These are phyloP conservation scores for Falcaria lacertinaria DNA, from an alignment of 2,888 invertebrate species.

Conservation along the genomic window DNA sequence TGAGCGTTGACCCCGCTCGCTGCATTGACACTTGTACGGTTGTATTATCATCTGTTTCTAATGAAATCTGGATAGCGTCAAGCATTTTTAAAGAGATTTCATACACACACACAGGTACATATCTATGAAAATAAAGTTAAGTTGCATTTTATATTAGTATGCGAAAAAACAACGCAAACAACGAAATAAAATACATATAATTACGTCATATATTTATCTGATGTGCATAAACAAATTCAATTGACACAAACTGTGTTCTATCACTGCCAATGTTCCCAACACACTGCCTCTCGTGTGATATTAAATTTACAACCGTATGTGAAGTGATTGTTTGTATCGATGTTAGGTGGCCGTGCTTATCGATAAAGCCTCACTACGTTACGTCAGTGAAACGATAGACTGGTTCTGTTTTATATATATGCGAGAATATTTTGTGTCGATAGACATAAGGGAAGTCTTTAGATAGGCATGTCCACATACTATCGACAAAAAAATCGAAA, in stretches of 20 bases:
- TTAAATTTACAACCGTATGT: not conserved
- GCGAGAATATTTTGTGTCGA: conserved; percentile 19
- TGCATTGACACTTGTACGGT: conserved; percentile 5
- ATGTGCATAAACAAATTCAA: not conserved
- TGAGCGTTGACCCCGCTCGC: conserved; percentile 23
- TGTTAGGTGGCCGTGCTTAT: conserved; percentile 6
- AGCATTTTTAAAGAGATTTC: too few relatives aligned
- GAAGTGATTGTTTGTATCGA: not conserved
- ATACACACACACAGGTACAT: too few relatives aligned
- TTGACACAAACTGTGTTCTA: conserved; percentile 8
- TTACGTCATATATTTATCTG: too few relatives aligned
- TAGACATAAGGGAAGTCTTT: not conserved
- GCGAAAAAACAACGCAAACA: too few relatives aligned
- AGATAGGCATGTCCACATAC: too few relatives aligned
- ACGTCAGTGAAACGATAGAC: conserved; percentile 26
- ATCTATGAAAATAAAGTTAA: too few relatives aligned
- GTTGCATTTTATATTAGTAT: too few relatives aligned
- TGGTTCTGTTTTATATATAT: conserved; percentile 35
- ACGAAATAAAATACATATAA: too few relatives aligned
- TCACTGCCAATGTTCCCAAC: conserved; percentile 21
- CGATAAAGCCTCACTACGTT: conserved; percentile 27
- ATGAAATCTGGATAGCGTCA: too few relatives aligned
- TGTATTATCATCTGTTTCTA: too few relatives aligned
- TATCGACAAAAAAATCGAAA: too few relatives aligned
- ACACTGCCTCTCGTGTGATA: conserved; percentile 13